Percentiles rank a stretch among this genome's conserved stretches.
phyloP scores from a whole-genome alignment of 2,113 vertebrate genomes.

The Miniopterus natalensis region DNA sequence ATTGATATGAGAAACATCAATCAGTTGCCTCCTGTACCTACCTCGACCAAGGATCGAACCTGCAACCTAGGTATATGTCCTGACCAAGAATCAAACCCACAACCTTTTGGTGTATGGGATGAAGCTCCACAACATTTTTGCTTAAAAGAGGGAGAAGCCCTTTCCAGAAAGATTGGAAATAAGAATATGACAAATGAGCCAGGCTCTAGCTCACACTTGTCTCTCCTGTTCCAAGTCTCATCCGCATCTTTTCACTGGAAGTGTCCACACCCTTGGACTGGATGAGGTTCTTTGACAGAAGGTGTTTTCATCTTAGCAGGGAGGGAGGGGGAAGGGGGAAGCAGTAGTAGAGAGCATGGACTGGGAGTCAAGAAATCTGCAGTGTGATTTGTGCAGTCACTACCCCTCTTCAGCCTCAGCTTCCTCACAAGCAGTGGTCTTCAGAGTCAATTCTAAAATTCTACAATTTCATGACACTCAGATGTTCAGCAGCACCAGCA shows the following conservation, averaged over 20 bases:
- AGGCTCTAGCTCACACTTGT: background rate
- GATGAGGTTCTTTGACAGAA: background rate
- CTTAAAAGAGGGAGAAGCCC: background rate
- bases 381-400: background rate
- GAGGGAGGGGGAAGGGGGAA: too few relatives aligned
- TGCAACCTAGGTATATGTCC: background rate
- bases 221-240: background rate
- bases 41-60: background rate
- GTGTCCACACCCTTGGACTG: background rate
- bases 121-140: background rate
- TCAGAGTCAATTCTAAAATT: background rate
- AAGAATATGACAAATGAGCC: background rate
- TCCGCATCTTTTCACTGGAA: background rate
- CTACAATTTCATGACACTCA: background rate
- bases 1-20: too few relatives aligned
- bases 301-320: background rate
- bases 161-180: background rate
- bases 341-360: too few relatives aligned
- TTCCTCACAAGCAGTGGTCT: background rate
- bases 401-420: background rate
- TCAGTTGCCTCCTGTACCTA: background rate
- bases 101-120: background rate
- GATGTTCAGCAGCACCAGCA: background rate
- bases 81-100: background rate
- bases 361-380: background rate